A percentile compares a stretch with the other conserved stretches of the same genome.
phyloP scores from a whole-genome alignment of 2,888 invertebrate genomes.

The Cyrtodaria siliqua region DNA sequence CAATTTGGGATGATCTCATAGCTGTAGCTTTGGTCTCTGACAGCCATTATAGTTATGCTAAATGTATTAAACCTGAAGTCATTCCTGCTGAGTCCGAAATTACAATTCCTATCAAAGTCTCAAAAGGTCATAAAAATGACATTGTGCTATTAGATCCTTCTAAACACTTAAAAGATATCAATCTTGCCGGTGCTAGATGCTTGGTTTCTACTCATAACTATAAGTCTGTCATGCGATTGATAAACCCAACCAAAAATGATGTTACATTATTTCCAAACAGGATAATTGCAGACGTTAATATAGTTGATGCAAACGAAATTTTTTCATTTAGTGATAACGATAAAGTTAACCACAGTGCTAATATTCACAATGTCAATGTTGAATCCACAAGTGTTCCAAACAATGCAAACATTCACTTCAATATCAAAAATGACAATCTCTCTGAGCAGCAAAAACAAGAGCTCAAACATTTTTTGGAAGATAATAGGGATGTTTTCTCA shows the following conservation, averaged over 20 bases:
- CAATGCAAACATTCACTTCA: neutral
- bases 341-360: neutral
- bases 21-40: neutral
- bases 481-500: constrained; percentile 39
- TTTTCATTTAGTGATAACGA: neutral
- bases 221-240: neutral
- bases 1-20: too few relatives aligned
- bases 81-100: neutral
- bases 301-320: neutral
- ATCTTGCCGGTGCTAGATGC: neutral
- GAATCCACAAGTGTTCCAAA: neutral
- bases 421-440: neutral
- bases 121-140: neutral
- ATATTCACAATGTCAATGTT: neutral
- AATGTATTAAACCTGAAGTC: neutral
- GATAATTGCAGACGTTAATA: neutral
- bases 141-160: neutral
- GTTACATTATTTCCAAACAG: neutral
- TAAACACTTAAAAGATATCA: neutral
- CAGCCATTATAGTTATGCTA: neutral
- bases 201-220: neutral
- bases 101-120: neutral
- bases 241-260: neutral
- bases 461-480: constrained; percentile 15
- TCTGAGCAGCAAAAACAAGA: neutral